Evolutionary conservation across 2,797 vertebrate genomes (phyloP).

Genomic region (Molossus molossus): DNA sequence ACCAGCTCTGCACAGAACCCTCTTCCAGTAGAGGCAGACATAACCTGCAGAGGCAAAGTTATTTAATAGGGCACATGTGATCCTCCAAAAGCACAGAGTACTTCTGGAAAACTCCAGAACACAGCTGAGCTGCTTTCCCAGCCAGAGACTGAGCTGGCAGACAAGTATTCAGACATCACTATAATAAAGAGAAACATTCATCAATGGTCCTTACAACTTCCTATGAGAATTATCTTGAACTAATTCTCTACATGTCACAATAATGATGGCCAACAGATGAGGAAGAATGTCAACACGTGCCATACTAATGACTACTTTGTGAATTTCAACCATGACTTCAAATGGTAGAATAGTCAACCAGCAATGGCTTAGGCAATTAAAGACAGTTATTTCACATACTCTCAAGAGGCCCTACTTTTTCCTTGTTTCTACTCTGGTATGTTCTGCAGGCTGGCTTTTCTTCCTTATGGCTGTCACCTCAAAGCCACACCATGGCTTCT

Average conservation of each 20-base stretch:
- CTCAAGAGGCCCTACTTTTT: background rate
- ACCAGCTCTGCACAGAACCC: accelerated
- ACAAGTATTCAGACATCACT: background rate
- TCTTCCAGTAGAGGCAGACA: background rate
- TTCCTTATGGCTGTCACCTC: background rate
- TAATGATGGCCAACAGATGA: background rate
- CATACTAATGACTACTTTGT: background rate
- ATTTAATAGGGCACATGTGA: background rate
- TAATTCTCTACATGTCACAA: background rate
- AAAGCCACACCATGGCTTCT: background rate
- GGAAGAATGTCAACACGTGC: background rate
- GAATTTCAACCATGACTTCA: background rate
- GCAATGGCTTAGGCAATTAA: background rate
- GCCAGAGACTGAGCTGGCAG: background rate
- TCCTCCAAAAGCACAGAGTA: background rate
- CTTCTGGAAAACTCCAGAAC: conserved; percentile 6
- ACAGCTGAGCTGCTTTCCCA: background rate
- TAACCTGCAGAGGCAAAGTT: background rate
- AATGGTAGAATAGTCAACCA: background rate
- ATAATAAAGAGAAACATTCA: background rate
- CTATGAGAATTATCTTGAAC: background rate
- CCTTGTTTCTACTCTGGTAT: background rate
- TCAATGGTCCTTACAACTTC: background rate
- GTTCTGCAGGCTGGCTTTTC: background rate
- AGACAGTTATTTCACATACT: background rate